These are phyloP conservation scores for Phlogophora meticulosa DNA, from an alignment of 2,888 invertebrate genomes.

Conservation along the genomic window DNA sequence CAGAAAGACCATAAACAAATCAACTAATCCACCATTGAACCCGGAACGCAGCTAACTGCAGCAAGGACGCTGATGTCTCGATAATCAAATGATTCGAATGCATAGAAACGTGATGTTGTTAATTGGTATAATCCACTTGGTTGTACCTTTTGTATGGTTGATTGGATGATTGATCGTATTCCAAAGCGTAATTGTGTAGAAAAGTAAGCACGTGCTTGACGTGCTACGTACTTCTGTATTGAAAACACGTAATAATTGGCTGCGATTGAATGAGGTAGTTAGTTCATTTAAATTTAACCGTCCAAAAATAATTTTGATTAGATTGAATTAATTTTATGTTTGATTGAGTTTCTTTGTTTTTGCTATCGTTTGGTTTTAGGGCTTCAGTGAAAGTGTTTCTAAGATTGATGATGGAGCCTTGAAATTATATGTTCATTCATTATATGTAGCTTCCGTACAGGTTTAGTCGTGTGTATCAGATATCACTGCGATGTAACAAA, in stretches of 20 bases:
- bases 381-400: not conserved
- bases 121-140: conserved; percentile 25
- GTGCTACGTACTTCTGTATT: conserved; percentile 14
- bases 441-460: not conserved
- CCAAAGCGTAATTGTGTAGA: conserved; percentile 5
- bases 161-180: conserved; percentile 28
- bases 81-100: conserved; percentile 23
- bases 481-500: conserved; percentile 4
- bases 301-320: not conserved
- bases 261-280: not conserved
- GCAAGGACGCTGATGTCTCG: conserved; percentile 2
- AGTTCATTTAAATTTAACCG: too few species aligned
- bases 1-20: conserved; percentile 7
- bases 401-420: too few species aligned
- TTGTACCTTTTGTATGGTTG: conserved; percentile 14
- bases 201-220: conserved; percentile 20
- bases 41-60: conserved; percentile 24
- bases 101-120: conserved; percentile 32
- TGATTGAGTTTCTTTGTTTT: not conserved
- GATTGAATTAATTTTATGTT: not conserved
- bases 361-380: not conserved
- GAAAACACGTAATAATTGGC: conserved; percentile 10
- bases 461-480: not conserved
- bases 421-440: not conserved
- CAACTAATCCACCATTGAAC: conserved; percentile 22